These are phyloP conservation scores for Chitala chitala DNA, from an alignment of 2,113 vertebrate genomes.

Conservation along the genomic window DNA sequence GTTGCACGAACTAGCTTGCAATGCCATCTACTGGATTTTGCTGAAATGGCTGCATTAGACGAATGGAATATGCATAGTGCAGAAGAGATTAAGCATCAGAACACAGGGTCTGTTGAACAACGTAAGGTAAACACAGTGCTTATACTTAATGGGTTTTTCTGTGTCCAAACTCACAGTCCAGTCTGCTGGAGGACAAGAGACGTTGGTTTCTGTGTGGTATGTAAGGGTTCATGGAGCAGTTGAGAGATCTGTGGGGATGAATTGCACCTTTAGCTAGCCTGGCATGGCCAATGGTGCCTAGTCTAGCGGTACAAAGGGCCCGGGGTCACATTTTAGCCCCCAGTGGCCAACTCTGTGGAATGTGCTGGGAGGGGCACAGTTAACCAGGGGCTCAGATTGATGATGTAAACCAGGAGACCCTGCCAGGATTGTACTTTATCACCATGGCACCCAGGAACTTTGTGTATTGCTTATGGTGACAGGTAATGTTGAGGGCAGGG, in stretches of 20 bases:
- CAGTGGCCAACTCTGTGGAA: no score
- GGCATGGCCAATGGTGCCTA: neutral
- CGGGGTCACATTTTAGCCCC: constrained; percentile 12
- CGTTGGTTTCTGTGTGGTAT: neutral
- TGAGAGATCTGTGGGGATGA: no score
- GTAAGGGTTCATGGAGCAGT: neutral
- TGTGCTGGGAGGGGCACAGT: constrained; percentile 44
- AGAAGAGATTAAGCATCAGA: no score
- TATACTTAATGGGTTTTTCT: no score
- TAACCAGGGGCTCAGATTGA: constrained; percentile 56
- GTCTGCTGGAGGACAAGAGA: neutral
- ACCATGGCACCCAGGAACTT: constrained; percentile 49
- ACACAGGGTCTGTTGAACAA: no score
- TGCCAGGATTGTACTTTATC: constrained; percentile 50
- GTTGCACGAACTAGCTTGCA: neutral
- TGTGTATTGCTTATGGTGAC: neutral
- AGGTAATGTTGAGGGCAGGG: neutral
- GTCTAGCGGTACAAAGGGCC: constrained; percentile 1
- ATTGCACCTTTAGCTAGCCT: neutral
- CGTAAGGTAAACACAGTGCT: no score
- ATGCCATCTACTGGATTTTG: neutral
- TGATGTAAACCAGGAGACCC: constrained; percentile 60
- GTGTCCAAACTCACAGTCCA: neutral
- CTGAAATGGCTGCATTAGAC: neutral
- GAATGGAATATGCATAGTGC: no score